phyloP scores from a whole-genome alignment of 2,113 vertebrate species.

The Asarcornis scutulata region DNA sequence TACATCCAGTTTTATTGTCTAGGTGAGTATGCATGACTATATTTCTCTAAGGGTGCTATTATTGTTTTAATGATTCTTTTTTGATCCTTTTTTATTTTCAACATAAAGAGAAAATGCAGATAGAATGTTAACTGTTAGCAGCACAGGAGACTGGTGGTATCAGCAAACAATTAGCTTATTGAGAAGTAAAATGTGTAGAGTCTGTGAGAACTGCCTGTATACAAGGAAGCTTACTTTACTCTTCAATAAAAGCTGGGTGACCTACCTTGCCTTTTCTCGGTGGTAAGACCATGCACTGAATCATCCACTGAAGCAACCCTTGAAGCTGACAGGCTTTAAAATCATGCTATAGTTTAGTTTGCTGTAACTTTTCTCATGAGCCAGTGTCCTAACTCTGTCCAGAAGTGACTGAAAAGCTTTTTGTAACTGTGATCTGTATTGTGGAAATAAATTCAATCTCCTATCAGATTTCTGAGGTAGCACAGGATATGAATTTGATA shows the following conservation, averaged over 20 bases:
- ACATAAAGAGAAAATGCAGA: not conserved
- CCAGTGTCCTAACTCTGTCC: not conserved
- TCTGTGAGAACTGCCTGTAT: not conserved
- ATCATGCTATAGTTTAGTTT: not conserved
- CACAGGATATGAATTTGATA: constrained; percentile 56
- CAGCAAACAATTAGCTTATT: not conserved
- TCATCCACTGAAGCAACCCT: not conserved
- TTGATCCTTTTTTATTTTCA: not conserved
- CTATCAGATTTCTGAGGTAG: constrained; percentile 36
- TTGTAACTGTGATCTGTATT: not conserved
- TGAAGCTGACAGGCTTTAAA: not conserved
- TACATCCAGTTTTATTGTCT: not conserved
- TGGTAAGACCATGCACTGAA: not conserved
- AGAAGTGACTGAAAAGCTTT: constrained; percentile 24
- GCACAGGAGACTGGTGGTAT: not conserved
- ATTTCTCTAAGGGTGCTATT: not conserved
- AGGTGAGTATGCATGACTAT: not conserved
- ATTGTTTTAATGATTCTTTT: not conserved
- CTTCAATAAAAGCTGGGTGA: not conserved
- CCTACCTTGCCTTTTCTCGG: not conserved
- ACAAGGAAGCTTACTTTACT: not conserved
- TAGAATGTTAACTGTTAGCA: not conserved
- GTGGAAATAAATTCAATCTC: constrained; percentile 17
- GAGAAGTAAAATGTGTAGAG: not conserved
- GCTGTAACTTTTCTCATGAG: not conserved